Percentiles rank a stretch among this genome's conserved stretches.
These are phyloP conservation scores for Brachionus rubens DNA, from an alignment of 1,140 invertebrate species.

Conservation along the genomic window DNA sequence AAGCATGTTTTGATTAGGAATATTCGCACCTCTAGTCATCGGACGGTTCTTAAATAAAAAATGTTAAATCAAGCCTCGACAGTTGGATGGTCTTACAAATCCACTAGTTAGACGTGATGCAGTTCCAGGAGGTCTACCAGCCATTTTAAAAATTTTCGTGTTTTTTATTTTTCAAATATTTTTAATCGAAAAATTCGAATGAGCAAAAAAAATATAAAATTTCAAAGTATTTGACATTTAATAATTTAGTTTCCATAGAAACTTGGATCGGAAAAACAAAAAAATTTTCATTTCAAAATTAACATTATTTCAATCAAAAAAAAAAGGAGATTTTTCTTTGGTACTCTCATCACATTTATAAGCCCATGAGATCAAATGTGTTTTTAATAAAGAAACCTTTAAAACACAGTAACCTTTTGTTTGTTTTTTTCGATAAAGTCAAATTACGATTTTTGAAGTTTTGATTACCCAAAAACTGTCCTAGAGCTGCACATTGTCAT, in stretches of 20 bases:
- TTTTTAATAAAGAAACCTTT: too few species aligned
- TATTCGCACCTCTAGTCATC: constrained; percentile 26
- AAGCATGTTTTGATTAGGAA: constrained; percentile 12
- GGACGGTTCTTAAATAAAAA: background rate
- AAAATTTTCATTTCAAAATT: background rate
- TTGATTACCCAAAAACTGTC: too few species aligned
- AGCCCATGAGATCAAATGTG: too few species aligned
- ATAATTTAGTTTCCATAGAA: background rate
- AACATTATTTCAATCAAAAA: background rate
- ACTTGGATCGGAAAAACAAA: background rate
- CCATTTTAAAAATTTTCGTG: constrained; percentile 29
- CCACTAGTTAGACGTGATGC: constrained; percentile 44
- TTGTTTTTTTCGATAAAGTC: too few species aligned
- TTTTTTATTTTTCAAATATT: background rate
- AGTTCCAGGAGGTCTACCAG: constrained; percentile 44
- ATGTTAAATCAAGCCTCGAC: background rate
- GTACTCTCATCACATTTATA: too few species aligned
- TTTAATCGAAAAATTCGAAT: background rate
- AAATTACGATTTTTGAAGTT: too few species aligned
- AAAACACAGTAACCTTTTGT: too few species aligned
- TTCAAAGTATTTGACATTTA: constrained; percentile 20
- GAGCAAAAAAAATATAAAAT: too few species aligned
- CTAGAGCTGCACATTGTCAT: too few species aligned
- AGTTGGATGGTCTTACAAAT: background rate
- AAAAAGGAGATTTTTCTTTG: too few species aligned